Base-by-base conservation (phyloP, 2,888 invertebrate species). In the Agonopterix arenella region DNA sequence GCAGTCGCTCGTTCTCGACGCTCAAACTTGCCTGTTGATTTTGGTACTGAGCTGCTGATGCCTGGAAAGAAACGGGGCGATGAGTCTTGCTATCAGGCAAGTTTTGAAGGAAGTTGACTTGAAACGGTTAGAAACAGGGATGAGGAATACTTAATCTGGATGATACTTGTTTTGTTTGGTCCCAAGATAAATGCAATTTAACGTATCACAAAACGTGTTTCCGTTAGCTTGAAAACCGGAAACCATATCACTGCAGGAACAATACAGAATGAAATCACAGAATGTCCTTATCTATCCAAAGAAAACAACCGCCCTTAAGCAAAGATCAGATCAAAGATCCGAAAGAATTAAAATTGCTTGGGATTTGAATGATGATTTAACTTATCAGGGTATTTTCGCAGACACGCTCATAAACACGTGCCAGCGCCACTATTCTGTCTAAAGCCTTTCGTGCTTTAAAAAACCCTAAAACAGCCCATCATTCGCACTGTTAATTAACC, bases 11-110 rank as follows among this genome's bases (percentile, higher is more conserved):
- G 84, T 93, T 93, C 78, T 94, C 94, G 53, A 91, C 85, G 60
- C 91, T 92, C 68, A 94, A 81, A 55, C 92, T 90, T 49, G 91
- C 84, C 62, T 94, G 90, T 58, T 93, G 92, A 61, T 86, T 89
- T 73, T 93, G 93, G 78, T 93, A 93, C 76, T 94, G 94, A 55
- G 92, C 92, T 60, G 93, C 92, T 55, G 93, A 93, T 52, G 92
- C 91, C 94, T 93, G 90, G 36, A 80, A 84, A 50, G 41, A n/a
- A 47, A 44, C 7, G 28, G 44, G 42, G 10, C 9, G 4, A 18
- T 44, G 28, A 44, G 10, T 44, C 11, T 18, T 18, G 16, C 16
- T 44, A n/a, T 4, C 10, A 44, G 28, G 44, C 42, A 18, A 18
- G 44, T 9, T 16, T 44, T 13, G 44, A 11, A 11, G 8, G 42